Evolutionary conservation across 2,888 invertebrate species (phyloP).

Genomic region (Sinopyrophorus schimmeli): DNA sequence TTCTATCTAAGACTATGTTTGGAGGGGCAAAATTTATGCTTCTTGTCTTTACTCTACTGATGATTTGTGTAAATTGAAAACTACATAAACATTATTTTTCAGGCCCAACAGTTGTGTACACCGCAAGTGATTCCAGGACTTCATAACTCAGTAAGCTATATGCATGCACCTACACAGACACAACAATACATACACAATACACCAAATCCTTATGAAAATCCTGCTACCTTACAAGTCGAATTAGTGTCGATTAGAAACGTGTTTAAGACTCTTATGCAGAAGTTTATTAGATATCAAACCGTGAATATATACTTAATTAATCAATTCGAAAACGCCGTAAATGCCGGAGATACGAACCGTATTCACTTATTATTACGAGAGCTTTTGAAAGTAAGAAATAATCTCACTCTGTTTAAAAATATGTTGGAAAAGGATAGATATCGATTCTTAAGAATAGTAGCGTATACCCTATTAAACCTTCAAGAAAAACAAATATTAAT

Average conservation of each 20-base stretch:
- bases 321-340: conserved; percentile 17
- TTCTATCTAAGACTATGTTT: no score
- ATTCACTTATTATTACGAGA: conserved; percentile 5
- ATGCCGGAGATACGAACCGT: conserved; percentile 9
- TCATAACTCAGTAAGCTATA: conserved; percentile 25
- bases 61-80: not conserved
- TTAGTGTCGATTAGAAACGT: conserved; percentile 23
- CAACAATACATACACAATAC: no score
- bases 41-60: not conserved
- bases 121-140: not conserved
- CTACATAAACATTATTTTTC: not conserved
- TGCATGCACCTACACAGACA: conserved; percentile 15
- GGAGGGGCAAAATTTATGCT: no score
- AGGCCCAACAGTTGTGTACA: conserved; percentile 5
- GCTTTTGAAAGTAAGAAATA: conserved; percentile 6
- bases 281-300: conserved; percentile 18
- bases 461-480: conserved; percentile 21
- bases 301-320: conserved; percentile 19
- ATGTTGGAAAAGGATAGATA: conserved; percentile 19
- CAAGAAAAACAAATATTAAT: conserved; percentile 19
- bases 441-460: conserved; percentile 20
- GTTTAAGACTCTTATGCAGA: conserved; percentile 15
- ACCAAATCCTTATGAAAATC: conserved; percentile 15
- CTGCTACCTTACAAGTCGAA: conserved; percentile 24
- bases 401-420: conserved; percentile 7